A percentile compares a stretch with the other conserved stretches of the same genome.
Evolutionary conservation across 2,113 vertebrate genomes (phyloP).

Genomic region (Thymallus thymallus): DNA sequence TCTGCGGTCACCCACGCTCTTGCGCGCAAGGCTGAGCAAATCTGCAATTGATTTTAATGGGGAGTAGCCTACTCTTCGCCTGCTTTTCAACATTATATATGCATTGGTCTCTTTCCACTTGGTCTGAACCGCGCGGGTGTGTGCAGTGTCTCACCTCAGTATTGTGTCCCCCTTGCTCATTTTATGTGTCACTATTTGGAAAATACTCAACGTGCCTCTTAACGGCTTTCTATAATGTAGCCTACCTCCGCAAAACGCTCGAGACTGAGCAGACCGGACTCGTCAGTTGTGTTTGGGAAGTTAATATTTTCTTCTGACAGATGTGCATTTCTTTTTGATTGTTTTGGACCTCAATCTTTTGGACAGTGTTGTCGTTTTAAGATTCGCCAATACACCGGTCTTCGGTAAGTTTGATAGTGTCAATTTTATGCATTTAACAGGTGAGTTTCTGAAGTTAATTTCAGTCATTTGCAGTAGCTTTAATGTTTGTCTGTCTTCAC

Average conservation of each 20-base stretch:
- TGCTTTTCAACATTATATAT: slow-evolving; percentile 67
- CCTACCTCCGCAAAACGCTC: not conserved
- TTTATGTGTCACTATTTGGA: slow-evolving; percentile 16
- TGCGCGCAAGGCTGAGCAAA: slow-evolving; percentile 50
- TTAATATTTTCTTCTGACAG: slow-evolving; percentile 20
- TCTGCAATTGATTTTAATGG: slow-evolving; percentile 75
- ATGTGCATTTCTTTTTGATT: slow-evolving; percentile 20
- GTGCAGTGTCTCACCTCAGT: slow-evolving; percentile 37
- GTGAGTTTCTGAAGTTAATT: not conserved
- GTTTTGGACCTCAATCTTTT: slow-evolving; percentile 42
- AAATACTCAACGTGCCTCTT: not conserved
- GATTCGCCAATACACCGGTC: slow-evolving; percentile 27
- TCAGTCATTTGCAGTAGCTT: not conserved
- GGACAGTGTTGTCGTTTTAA: not conserved
- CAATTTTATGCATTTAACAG: not conserved
- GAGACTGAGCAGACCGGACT: slow-evolving; percentile 18
- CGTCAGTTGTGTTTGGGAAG: slow-evolving; percentile 18
- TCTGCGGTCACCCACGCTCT: slow-evolving; percentile 25
- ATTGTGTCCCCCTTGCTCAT: not conserved
- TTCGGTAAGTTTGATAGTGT: slow-evolving; percentile 56
- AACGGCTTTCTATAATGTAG: not conserved
- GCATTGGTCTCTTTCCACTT: slow-evolving; percentile 58
- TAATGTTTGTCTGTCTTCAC: not conserved
- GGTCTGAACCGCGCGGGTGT: slow-evolving; percentile 46
- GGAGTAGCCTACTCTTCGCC: slow-evolving; percentile 65